Evolutionary conservation across 2,797 vertebrate species (phyloP), one percentile per base, ranked within the genome.

Genomic region (Aotus griseimembra): DNA sequence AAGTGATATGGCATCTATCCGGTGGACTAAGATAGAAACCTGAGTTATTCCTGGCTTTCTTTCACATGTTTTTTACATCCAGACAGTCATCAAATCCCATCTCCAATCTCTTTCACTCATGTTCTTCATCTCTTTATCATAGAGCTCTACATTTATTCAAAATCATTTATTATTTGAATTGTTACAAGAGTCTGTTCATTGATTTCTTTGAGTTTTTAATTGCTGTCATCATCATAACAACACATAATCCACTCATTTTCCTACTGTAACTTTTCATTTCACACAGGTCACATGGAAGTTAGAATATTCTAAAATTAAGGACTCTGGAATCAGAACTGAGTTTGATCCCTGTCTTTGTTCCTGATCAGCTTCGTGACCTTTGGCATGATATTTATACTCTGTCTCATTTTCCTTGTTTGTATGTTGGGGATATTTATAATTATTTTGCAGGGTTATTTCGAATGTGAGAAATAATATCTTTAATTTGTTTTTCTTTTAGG

Each of bases 401-500:
- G 22, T 67, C 33, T 92, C 75, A 39, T 80, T 85, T 92, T 88
- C 7, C 19, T 86, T 30, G 48, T 80, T 87, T 84, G 50, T 64
- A 83, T 19, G 26, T 50, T 85, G 15, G 10, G n/a, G 2, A 88
- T 92, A 86, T 73, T 97, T 95, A 73, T 84, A 94, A 94, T 77
- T 88, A 91, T 36, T 22, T 90, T 77, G 4, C 22, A 88, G 52
- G 20, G 77, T 79, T 96, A 79, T 96, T 92, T 80, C 64, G n/a
- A 96, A 41, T 41, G 73, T 79, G 39, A 87, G 7, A 77, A 94
- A 87, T 94, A 70, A 70, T 64, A 88, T 46, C 20, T 57, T 80
- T 86, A 93, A 88, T n/a, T 85, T 77, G 8, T 64, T 94, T 92
- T 96, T 92, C 39, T 77, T 87, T 73, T 26, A 44, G 80, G 41